Conservation (phyloP, 2,888 invertebrate genomes). For the Tetragonisca angustula region DNA sequence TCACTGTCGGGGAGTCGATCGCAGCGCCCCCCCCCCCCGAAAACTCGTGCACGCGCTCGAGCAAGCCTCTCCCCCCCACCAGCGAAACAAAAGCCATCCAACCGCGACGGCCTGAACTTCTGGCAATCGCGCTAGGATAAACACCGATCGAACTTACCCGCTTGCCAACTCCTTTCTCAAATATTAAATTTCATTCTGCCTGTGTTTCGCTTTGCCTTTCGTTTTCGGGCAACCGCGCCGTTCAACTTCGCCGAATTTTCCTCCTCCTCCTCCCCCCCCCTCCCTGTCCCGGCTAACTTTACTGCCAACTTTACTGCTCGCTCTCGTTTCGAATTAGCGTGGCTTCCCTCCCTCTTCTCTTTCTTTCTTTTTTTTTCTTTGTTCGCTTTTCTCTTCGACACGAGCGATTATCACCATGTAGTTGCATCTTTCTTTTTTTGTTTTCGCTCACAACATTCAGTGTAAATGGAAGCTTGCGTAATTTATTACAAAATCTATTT, state of each 20-base stretch:
- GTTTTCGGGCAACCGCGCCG: background rate
- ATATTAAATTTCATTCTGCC: slow-evolving; percentile 27
- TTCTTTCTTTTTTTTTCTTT: too few species aligned
- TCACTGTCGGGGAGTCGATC: background rate
- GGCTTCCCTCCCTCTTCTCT: too few species aligned
- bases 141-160: slow-evolving; percentile 25
- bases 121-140: slow-evolving; percentile 29
- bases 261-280: too few species aligned
- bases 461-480: too few species aligned
- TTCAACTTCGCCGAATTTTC: background rate
- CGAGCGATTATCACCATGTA: too few species aligned
- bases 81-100: slow-evolving; percentile 26
- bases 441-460: too few species aligned
- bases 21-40: background rate
- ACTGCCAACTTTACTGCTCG: background rate
- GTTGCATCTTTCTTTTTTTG: too few species aligned
- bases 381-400: background rate
- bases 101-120: slow-evolving; percentile 3
- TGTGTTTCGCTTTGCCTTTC: background rate
- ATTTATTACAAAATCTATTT: too few species aligned
- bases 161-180: background rate
- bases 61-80: slow-evolving; percentile 10
- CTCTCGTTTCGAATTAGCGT: background rate
- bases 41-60: slow-evolving; percentile 18
- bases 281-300: background rate